Evolutionary conservation across 2,797 vertebrate genomes (phyloP).

Genomic region (Danio aesculapii): DNA sequence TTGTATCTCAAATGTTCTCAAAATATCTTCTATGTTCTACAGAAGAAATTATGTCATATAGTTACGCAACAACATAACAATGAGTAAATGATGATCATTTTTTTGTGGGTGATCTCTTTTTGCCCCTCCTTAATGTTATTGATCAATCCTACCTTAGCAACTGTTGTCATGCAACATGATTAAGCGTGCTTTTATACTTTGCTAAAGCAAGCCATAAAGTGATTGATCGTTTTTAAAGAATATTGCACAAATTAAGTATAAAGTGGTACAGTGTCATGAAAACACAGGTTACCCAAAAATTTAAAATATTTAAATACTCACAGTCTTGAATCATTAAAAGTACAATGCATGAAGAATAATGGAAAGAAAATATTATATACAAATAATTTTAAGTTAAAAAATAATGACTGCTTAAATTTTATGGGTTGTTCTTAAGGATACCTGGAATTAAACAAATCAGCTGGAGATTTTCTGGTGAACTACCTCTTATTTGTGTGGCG

Average conservation of each 20-base stretch:
- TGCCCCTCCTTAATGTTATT: background rate
- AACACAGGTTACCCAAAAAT: background rate
- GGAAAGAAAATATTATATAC: too few species aligned
- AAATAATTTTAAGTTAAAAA: too few species aligned
- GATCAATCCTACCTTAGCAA: background rate
- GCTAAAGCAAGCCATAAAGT: background rate
- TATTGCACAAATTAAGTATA: background rate
- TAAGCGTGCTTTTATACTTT: background rate
- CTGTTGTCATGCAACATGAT: slow-evolving; percentile 1
- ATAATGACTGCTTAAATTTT: too few species aligned
- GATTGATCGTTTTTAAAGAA: background rate
- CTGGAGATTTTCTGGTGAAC: too few species aligned
- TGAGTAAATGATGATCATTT: slow-evolving; percentile 4
- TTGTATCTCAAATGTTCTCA: background rate
- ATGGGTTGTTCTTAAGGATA: too few species aligned
- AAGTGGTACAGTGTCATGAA: too few species aligned
- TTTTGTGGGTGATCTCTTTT: background rate
- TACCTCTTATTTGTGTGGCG: too few species aligned
- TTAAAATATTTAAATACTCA: too few species aligned
- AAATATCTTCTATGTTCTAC: background rate
- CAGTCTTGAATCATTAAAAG: background rate
- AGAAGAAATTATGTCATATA: background rate
- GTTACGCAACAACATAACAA: background rate
- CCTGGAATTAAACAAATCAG: too few species aligned
- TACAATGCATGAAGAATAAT: too few species aligned